Base-by-base conservation (phyloP, 2,797 vertebrate species). In the Muraenolepis orangiensis region DNA sequence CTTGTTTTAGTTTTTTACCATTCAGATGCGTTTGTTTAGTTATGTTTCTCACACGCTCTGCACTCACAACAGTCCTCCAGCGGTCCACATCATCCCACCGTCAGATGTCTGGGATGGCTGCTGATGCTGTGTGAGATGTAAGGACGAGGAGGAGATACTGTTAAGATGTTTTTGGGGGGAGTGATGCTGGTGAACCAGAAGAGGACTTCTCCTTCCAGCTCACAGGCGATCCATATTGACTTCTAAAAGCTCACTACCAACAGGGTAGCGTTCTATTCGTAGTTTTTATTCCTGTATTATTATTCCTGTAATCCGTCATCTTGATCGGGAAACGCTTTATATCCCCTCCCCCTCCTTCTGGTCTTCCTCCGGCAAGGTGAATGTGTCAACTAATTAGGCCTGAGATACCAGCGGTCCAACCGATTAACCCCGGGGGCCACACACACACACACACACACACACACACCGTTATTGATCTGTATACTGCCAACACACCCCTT, bases 311-410 rank as follows among this genome's bases (percentile, higher is more conserved):
- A n/a, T 32, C 26, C 68, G n/a, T n/a, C 20, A 46, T 46, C 42
- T 46, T 46, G 42, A 46, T 20, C 16, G 18, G 14, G 42, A 46
- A 18, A 18, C 14, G 16, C 42, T 46, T 46, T 20, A 20, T 46
- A 20, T 46, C 4, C 42, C 18, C 20, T 6, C 31, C 11, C 67
- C 29, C 18, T n/a, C 68, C 2, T 31, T 2, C 66, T 18, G n/a
- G n/a, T n/a, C 66, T 32, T 82, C 82, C 86, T 73, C 78, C 76
- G 82, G 81, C 80, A 1, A 69, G 64, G 76, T 72, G 76, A 30
- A 82, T 82, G 70, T 74, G 78, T 81, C 78, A 81, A 79, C 82
- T 89, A 89, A 91, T 90, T 91, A 87, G 84, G 89, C 86, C 84
- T 80, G 84, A 87, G 78, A 87, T 77, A 78, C 76, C 74, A 76